Percentiles rank a stretch among this genome's conserved stretches.
Evolutionary conservation across 2,113 vertebrate species (phyloP).

Genomic region (Ctenodactylus gundi): DNA sequence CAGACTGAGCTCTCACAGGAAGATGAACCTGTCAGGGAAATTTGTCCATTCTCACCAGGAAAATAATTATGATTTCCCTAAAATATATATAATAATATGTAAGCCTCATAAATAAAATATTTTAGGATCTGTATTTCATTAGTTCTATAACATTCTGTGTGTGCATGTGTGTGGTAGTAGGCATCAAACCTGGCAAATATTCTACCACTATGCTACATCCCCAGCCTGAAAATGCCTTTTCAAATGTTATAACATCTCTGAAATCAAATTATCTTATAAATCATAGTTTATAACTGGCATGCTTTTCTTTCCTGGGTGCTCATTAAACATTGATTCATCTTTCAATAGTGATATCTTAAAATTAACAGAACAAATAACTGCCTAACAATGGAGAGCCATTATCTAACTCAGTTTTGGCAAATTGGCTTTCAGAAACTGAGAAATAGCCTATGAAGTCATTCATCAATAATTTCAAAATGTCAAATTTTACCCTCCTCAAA

Average conservation of each 20-base stretch:
- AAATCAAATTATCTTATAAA: conserved; percentile 23
- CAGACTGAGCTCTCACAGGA: not conserved
- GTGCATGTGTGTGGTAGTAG: not conserved
- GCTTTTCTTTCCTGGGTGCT: not conserved
- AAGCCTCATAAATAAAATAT: conserved; percentile 14
- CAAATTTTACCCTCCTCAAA: not conserved
- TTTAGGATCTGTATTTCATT: conserved; percentile 25
- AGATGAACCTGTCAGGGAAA: conserved; percentile 2
- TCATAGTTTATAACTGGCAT: not conserved
- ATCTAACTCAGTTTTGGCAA: conserved; percentile 31
- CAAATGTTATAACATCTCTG: not conserved
- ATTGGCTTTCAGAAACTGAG: conserved; percentile 9
- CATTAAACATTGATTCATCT: not conserved
- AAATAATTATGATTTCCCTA: conserved; percentile 32
- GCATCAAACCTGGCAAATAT: not conserved
- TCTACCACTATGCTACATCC: not conserved
- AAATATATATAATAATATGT: conserved; percentile 7
- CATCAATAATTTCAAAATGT: conserved; percentile 19
- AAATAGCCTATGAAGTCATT: not conserved
- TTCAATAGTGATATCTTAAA: conserved; percentile 25
- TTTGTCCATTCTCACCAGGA: conserved; percentile 31
- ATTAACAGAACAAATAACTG: not conserved
- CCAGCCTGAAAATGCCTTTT: not conserved
- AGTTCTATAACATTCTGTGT: not conserved
- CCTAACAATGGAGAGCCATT: conserved; percentile 3